Evolutionary conservation across 2,113 vertebrate species (phyloP).

Genomic region (Acanthisitta chloris): DNA sequence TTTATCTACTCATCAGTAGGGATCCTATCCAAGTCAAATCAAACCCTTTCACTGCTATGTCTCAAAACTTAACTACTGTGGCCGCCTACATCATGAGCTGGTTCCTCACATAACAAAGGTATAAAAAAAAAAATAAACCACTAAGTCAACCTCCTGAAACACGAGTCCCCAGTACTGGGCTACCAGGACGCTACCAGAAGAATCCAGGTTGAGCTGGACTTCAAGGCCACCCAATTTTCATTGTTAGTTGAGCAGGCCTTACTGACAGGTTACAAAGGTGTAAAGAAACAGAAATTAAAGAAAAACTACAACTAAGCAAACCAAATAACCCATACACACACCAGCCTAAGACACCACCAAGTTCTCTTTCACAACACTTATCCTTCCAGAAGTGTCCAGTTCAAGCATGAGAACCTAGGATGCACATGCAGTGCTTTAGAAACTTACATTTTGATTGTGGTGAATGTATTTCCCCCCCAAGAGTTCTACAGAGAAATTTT

Average conservation of each 20-base stretch:
- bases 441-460: rapidly evolving
- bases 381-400: neutral
- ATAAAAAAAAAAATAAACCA: neutral
- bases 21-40: neutral
- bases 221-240: neutral
- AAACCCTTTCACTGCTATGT: neutral
- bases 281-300: neutral
- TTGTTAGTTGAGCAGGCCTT: neutral
- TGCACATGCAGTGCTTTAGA: neutral
- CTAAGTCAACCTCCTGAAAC: neutral
- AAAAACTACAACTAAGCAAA: neutral
- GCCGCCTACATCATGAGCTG: neutral
- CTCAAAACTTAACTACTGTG: neutral
- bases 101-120: neutral
- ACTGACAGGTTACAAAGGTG: neutral
- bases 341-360: neutral
- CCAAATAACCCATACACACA: neutral
- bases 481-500: neutral
- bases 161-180: neutral
- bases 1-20: neutral
- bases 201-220: neutral
- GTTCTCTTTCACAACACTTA: neutral
- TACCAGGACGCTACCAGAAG: neutral
- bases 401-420: neutral
- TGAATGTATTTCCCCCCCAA: neutral